Conservation (phyloP, 1,140 invertebrate species). For the Formica selysi region DNA sequence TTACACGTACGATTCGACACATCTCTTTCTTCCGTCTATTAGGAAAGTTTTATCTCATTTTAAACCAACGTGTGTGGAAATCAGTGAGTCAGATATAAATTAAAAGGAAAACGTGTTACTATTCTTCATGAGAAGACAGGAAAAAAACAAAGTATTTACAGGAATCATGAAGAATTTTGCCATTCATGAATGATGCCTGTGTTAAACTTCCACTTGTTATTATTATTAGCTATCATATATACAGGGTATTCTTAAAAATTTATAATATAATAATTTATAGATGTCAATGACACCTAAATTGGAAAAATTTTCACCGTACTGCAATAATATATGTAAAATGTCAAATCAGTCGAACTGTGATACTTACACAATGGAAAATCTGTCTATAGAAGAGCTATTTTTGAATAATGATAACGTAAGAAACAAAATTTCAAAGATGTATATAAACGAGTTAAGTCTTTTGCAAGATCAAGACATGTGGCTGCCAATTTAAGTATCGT, state of each 20-base stretch:
- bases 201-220: neutral
- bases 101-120: neutral
- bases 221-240: neutral
- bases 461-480: too few relatives aligned
- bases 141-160: neutral
- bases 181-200: neutral
- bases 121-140: neutral
- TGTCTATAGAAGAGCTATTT: neutral
- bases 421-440: neutral
- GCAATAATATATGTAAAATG: too few relatives aligned
- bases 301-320: neutral
- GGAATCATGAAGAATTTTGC: constrained; percentile 4
- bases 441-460: neutral
- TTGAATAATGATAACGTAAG: neutral
- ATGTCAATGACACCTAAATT: neutral
- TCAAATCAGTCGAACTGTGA: neutral
- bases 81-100: neutral
- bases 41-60: neutral
- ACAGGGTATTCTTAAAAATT: neutral
- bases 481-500: neutral
- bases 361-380: neutral
- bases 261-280: neutral
- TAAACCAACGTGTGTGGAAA: neutral
- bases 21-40: neutral
- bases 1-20: neutral